Percentiles rank a stretch among this genome's conserved stretches.
These are phyloP conservation scores for Saccopteryx leptura DNA, from an alignment of 2,113 vertebrate species.

Conservation along the genomic window DNA sequence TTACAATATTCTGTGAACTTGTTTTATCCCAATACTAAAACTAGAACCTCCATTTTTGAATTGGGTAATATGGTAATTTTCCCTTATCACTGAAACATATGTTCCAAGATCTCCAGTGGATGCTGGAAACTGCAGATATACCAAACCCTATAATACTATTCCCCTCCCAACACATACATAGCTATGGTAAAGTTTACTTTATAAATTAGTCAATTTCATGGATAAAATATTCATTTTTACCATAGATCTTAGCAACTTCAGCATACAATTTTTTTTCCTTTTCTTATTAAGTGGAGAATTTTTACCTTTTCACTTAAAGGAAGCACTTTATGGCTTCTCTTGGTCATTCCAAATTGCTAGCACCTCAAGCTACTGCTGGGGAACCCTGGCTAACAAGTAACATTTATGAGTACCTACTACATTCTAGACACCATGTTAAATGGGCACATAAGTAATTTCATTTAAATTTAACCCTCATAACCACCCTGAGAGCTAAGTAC, in stretches of 20 bases:
- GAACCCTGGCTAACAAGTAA: not conserved
- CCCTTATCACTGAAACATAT: not conserved
- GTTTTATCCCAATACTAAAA: not conserved
- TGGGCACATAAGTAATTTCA: not conserved
- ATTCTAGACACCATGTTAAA: conserved; percentile 19
- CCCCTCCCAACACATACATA: not conserved
- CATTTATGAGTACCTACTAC: not conserved
- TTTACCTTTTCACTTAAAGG: not conserved
- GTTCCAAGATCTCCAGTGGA: not conserved
- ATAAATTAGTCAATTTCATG: not conserved
- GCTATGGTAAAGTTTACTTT: not conserved
- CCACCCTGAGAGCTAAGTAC: not conserved
- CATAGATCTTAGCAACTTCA: not conserved
- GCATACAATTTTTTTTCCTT: not conserved
- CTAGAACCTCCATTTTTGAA: not conserved
- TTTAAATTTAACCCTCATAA: conserved; percentile 42
- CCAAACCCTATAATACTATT: not conserved
- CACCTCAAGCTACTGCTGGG: not conserved
- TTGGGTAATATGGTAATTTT: not conserved
- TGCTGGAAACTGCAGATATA: not conserved
- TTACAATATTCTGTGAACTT: conserved; percentile 23
- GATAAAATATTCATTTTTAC: not conserved
- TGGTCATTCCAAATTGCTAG: no score
- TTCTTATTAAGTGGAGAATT: not conserved
- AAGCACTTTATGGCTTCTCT: not conserved